Conservation (phyloP, 2,888 invertebrate genomes). For the Elysia crispata region DNA sequence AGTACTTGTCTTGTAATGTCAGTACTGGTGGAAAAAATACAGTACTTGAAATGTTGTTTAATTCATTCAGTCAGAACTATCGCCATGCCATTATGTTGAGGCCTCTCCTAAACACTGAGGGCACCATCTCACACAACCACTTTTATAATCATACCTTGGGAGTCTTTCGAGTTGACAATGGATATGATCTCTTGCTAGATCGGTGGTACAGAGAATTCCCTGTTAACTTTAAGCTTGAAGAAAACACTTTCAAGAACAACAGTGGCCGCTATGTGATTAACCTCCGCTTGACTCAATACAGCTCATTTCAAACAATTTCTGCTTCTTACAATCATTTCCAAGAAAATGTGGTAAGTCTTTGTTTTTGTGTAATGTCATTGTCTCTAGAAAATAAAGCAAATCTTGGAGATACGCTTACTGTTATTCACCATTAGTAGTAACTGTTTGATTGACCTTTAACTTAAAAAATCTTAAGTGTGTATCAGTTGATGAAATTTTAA, state of each 20-base stretch:
- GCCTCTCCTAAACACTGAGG: slow-evolving; percentile 75
- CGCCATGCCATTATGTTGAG: slow-evolving; percentile 73
- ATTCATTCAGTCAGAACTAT: slow-evolving; percentile 68
- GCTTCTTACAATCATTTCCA: slow-evolving; percentile 93
- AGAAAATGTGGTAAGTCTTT: slow-evolving; percentile 82
- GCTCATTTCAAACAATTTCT: slow-evolving; percentile 87
- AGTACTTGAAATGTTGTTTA: slow-evolving; percentile 53
- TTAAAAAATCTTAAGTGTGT: no score
- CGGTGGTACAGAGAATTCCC: slow-evolving; percentile 72
- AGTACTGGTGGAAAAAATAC: slow-evolving; percentile 39
- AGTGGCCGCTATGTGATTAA: slow-evolving; percentile 91
- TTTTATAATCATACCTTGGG: slow-evolving; percentile 90
- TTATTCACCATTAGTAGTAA: no score
- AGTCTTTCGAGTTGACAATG: slow-evolving; percentile 89
- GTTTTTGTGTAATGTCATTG: no score
- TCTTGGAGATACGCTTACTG: no score
- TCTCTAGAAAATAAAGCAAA: no score
- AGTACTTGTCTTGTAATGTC: slow-evolving; percentile 90
- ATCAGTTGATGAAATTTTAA: no score
- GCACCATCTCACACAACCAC: slow-evolving; percentile 85
- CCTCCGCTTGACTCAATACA: slow-evolving; percentile 91
- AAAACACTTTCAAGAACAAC: slow-evolving; percentile 92
- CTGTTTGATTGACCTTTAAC: no score
- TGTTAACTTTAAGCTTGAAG: slow-evolving; percentile 72
- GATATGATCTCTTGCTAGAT: slow-evolving; percentile 76